phyloP scores from a whole-genome alignment of 2,888 invertebrate genomes.

The Amitus sp. region DNA sequence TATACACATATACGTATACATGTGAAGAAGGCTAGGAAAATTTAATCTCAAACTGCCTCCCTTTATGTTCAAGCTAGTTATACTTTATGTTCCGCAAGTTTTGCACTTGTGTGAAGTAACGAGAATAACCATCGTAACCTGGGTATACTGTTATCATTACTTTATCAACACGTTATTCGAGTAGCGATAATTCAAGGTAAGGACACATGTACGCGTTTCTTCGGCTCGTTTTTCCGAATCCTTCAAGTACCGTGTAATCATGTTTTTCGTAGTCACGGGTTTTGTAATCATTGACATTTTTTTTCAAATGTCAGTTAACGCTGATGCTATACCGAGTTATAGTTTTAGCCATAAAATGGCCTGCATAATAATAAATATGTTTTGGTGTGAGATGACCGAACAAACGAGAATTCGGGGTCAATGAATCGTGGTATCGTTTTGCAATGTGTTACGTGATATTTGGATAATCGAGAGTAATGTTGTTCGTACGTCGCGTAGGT shows the following conservation, averaged over 20 bases:
- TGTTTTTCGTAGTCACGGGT: no score
- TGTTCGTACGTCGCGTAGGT: not conserved
- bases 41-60: conserved; percentile 27
- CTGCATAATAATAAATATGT: no score
- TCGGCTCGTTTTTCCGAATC: no score
- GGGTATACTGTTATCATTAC: conserved; percentile 2
- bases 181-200: not conserved
- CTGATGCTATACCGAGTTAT: no score
- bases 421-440: not conserved
- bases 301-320: no score
- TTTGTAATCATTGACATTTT: no score
- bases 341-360: no score
- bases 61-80: not conserved
- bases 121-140: conserved; percentile 3
- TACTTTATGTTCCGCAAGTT: not conserved
- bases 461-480: not conserved
- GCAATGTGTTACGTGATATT: conserved; percentile 2
- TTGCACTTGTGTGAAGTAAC: conserved; percentile 3
- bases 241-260: no score
- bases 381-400: not conserved
- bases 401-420: not conserved
- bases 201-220: no score
- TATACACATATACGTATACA: conserved; percentile 19
- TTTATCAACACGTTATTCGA: not conserved
- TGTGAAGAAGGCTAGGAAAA: conserved; percentile 22